Evolutionary conservation across 2,888 invertebrate genomes (phyloP), one percentile per base, ranked within the genome.

Genomic region (Lepeophtheirus nordmannii): DNA sequence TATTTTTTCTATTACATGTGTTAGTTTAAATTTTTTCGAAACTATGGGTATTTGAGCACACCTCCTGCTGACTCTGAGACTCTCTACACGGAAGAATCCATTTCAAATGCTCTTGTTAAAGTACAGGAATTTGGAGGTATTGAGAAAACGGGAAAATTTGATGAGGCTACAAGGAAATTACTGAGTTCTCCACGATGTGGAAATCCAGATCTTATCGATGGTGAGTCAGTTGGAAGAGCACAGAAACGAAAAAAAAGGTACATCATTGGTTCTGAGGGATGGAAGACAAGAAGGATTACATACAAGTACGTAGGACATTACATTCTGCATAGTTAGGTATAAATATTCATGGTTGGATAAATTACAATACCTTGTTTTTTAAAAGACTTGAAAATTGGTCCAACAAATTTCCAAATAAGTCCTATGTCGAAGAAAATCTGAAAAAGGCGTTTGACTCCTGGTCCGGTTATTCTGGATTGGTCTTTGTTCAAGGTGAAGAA

Each of bases 71-170:
- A 79, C 67, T 80, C 82, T 0, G 83, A 81, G 70, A 80, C 81
- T 30, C 75, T 84, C 10, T 84, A 82, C 74, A 81, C 83, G 1
- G 78, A 82, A 70, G 78, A 79, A 65, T 82, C 84, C 2, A 76
- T 85, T 40, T 75, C 80, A 10, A 80, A 81, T 20, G 84, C 83
- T 0, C 78, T 88, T 23, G 81, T 78, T 72, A 80, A 78, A 69
- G 78, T 87, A 75, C 87, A 88, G 74, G 81, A 78, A 70, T 87
- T 82, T 74, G 87, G 85, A 12, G 84, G 82, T 0, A 75, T 88
- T 10, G 78, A 82, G 56, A 78, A 82, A 72, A 86, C 85, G 0
- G 87, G 87, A 3, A 73, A 78, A 23, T 72, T 87, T 41, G 85
- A 87, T 73, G 76, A 78, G 30, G 78, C 77, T 1, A 87, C 87